These are phyloP conservation scores for Polia nebulosa DNA, from an alignment of 2,888 invertebrate genomes.

Conservation along the genomic window DNA sequence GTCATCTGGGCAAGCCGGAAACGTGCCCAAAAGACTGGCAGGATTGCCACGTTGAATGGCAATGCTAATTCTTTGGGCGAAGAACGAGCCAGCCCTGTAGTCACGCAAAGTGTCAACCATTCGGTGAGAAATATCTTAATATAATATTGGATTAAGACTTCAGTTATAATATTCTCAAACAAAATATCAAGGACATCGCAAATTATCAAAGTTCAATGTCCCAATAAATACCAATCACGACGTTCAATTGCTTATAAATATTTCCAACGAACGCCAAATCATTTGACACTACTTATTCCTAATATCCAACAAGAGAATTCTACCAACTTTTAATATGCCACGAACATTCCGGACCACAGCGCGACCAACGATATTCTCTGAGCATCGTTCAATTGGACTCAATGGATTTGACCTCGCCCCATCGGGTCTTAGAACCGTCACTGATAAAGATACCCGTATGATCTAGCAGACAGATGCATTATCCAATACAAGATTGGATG, in stretches of 20 bases:
- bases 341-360: slow-evolving; percentile 56
- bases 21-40: too few species aligned
- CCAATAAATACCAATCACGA: slow-evolving; percentile 1
- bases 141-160: background rate
- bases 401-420: slow-evolving; percentile 85
- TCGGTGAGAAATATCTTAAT: too few species aligned
- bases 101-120: too few species aligned
- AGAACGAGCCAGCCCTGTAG: too few species aligned
- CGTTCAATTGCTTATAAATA: slow-evolving; percentile 26
- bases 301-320: slow-evolving; percentile 18
- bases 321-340: slow-evolving; percentile 52
- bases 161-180: too few species aligned
- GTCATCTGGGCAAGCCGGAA: too few species aligned
- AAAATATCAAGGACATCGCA: background rate
- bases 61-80: too few species aligned
- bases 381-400: slow-evolving; percentile 80
- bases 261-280: slow-evolving; percentile 14
- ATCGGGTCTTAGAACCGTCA: slow-evolving; percentile 60
- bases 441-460: slow-evolving; percentile 64
- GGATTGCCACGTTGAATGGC: too few species aligned
- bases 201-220: background rate
- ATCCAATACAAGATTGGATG: slow-evolving; percentile 61
- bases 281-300: slow-evolving; percentile 35
- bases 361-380: slow-evolving; percentile 70
- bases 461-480: slow-evolving; percentile 60